Base-by-base conservation (phyloP, 1,140 invertebrate genomes). In the Drosophila subobscura region DNA sequence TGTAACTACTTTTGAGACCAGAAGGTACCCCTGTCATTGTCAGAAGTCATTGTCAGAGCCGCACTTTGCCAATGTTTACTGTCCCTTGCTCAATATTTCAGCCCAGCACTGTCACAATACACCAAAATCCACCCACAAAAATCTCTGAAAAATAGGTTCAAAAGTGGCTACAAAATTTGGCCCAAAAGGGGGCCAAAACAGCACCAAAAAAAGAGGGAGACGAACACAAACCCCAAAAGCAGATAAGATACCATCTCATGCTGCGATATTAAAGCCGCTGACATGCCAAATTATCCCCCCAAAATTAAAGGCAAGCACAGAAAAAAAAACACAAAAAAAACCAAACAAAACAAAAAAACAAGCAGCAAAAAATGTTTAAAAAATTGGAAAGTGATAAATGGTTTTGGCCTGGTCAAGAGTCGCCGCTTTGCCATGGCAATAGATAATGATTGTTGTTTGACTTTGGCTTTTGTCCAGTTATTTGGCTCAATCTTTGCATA, bases 321-420 rank as follows among this genome's bases (percentile, higher is more conserved):
- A 37, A 64, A 45, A 46, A 52, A 52, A 67, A 51, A 52, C 37
- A 50, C 4, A 40, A 40, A 57, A 73, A 73, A 66, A 46, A 37
- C 53, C 27, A 33, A 52, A 66, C 22, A 70, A 44, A 50, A 65
- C 16, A 47, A 42, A 61, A 52, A 63, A 52, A 37, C 46, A 47
- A 41, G 52, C 8, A 44, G 25, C 27, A 45, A 61, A 47, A 70
- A 55, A 49, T 57, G 60, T 55, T 57, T 33, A 49, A 65, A 63
- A 74, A 80, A 67, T 81, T 77, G 63, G 70, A 57, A 59, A 81
- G 73, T 85, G 81, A 85, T 85, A 81, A 85, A 86, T 88, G 83
- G 85, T 77, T 65, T 50, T 81, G 73, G 68, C 81, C 73, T 33
- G 77, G 76, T 79, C 77, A 77, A 37, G 33, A 37, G 33, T 33